Conservation (phyloP, 1,140 invertebrate species). For the Drosophila bipectinata region DNA sequence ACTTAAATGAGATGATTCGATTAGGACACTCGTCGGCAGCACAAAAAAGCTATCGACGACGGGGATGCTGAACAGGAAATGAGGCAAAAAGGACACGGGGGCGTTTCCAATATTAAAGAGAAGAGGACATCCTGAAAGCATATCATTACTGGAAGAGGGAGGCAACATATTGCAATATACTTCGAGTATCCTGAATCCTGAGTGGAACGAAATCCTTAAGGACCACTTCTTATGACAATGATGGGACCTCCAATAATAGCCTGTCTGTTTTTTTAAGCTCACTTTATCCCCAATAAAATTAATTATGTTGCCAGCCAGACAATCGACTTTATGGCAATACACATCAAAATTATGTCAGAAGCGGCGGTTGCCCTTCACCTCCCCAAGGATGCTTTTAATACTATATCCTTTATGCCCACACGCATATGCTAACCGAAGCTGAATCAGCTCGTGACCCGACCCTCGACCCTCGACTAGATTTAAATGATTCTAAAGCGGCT, state of each 20-base stretch:
- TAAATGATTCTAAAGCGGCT: conserved; percentile 54
- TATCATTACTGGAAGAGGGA: background rate
- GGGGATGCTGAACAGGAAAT: no score
- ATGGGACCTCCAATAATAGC: background rate
- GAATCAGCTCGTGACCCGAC: conserved; percentile 11
- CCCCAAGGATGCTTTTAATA: conserved; percentile 15
- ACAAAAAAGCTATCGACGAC: conserved; percentile 4
- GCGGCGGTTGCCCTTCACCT: conserved; percentile 33
- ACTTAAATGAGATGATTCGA: conserved; percentile 69
- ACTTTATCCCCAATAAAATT: conserved; percentile 18
- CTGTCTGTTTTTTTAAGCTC: background rate
- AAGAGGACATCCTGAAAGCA: background rate
- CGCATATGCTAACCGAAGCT: conserved; percentile 32
- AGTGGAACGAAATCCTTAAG: background rate
- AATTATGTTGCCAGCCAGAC: conserved; percentile 24
- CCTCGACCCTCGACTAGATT: conserved; percentile 43
- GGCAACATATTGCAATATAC: background rate
- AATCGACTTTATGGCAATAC: conserved; percentile 22
- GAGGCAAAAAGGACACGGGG: background rate
- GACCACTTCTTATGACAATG: background rate
- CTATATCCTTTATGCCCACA: conserved; percentile 38
- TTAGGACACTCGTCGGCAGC: conserved; percentile 39
- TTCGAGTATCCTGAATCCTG: background rate
- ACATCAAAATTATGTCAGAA: conserved; percentile 43
- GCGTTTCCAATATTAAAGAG: no score